Conservation (phyloP, 2,113 vertebrate genomes). For the Mystacornis crossleyi region DNA sequence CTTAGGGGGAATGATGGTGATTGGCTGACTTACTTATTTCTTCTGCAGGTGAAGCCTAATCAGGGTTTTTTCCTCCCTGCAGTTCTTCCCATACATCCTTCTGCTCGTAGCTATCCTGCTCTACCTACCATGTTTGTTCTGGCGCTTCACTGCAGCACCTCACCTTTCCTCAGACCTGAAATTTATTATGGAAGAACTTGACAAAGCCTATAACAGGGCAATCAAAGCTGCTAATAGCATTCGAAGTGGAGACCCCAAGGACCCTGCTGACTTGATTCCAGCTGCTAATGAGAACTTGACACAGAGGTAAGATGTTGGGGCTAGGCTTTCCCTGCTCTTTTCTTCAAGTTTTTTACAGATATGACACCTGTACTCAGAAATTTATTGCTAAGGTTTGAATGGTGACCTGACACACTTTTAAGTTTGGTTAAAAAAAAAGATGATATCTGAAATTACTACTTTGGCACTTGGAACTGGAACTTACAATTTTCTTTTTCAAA, state of each 20-base stretch:
- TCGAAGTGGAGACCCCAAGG: constrained; percentile 67
- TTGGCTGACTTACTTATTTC: neutral
- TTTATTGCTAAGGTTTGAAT: neutral
- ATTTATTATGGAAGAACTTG: constrained; percentile 96
- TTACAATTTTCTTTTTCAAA: neutral
- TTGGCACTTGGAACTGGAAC: neutral
- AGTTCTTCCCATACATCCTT: constrained; percentile 96
- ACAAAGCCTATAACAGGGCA: constrained; percentile 91
- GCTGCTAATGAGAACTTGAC: constrained; percentile 54
- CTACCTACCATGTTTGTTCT: constrained; percentile 88
- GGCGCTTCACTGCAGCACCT: constrained; percentile 89
- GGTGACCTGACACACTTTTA: neutral
- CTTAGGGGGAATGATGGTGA: neutral
- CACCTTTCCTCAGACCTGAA: constrained; percentile 92
- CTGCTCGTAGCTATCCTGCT: constrained; percentile 87
- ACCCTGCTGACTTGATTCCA: constrained; percentile 15
- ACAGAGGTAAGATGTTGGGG: constrained; percentile 66
- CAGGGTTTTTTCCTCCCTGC: neutral
- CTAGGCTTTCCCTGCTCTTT: neutral
- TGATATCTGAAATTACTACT: neutral
- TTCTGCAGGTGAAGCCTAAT: neutral
- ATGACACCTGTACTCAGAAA: neutral
- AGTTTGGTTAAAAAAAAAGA: neutral
- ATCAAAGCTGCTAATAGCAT: constrained; percentile 86
- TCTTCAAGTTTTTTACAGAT: neutral